phyloP scores from a whole-genome alignment of 53 echinoderm and acorn worm species.

The Echinometra lucunter region DNA sequence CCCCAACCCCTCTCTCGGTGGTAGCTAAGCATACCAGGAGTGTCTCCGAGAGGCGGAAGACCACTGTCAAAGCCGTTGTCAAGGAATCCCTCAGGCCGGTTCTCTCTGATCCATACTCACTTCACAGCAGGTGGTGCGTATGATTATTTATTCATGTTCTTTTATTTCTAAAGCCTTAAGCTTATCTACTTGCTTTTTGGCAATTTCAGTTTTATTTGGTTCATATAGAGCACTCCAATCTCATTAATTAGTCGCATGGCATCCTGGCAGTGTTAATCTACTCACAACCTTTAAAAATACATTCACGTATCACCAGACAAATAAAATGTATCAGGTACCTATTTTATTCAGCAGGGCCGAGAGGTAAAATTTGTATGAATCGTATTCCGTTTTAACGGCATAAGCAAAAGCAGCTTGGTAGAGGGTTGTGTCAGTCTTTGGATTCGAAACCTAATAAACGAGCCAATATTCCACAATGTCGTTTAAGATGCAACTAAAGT shows the following conservation, averaged over 20 bases:
- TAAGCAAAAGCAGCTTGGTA: not conserved
- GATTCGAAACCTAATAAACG: not conserved
- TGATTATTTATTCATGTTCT: not conserved
- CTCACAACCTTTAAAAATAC: not conserved
- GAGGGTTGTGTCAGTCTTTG: not conserved
- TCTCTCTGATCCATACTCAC: conserved; percentile 81
- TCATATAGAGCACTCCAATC: no score
- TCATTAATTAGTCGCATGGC: no score
- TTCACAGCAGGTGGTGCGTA: conserved; percentile 67
- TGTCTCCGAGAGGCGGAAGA: conserved; percentile 58
- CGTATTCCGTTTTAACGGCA: no score
- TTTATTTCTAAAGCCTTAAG: not conserved
- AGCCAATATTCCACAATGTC: not conserved
- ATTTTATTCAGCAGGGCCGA: not conserved
- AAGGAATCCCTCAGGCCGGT: conserved; percentile 87
- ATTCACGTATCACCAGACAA: not conserved
- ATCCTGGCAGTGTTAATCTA: not conserved
- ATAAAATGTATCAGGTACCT: not conserved
- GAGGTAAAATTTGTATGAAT: no score
- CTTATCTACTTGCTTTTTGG: not conserved
- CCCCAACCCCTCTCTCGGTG: conserved; percentile 46
- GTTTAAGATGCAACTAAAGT: no score
- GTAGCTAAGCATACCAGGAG: conserved; percentile 64
- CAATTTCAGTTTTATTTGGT: not conserved
- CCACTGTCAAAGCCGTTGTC: conserved; percentile 56